phyloP scores from a whole-genome alignment of 2,797 vertebrate genomes.

The Xenops minutus region DNA sequence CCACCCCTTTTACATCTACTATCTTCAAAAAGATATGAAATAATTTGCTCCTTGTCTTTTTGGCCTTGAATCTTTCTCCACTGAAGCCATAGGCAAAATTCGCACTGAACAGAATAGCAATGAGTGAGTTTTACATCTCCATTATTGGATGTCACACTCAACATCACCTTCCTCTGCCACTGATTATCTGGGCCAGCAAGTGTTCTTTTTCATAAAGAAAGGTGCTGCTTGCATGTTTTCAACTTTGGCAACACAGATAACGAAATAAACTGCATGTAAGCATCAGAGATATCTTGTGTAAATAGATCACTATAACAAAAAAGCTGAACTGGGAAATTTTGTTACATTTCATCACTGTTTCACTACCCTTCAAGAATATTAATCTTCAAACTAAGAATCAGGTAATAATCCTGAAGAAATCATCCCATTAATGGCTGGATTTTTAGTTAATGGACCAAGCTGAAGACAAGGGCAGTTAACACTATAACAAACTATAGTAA shows the following conservation, averaged over 20 bases:
- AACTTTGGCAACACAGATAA: background rate
- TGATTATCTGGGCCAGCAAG: background rate
- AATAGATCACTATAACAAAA: background rate
- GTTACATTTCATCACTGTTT: background rate
- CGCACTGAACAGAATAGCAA: background rate
- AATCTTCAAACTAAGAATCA: background rate
- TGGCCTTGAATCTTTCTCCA: background rate
- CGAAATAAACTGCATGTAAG: background rate
- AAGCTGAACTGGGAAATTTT: background rate
- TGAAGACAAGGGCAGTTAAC: conserved; percentile 57
- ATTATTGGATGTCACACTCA: background rate
- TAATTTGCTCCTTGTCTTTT: background rate
- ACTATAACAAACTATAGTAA: conserved; percentile 52
- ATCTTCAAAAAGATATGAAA: background rate
- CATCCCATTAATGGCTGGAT: conserved; percentile 20
- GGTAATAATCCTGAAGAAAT: conserved; percentile 51
- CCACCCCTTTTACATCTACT: background rate
- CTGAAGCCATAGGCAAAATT: background rate
- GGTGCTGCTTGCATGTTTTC: background rate
- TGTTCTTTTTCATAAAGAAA: background rate
- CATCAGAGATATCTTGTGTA: background rate
- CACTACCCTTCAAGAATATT: background rate
- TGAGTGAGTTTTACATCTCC: background rate
- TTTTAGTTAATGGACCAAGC: conserved; percentile 48
- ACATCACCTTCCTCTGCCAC: background rate